Base-by-base conservation (phyloP, 2,797 vertebrate genomes). In the Chlorospingus flavigularis region DNA sequence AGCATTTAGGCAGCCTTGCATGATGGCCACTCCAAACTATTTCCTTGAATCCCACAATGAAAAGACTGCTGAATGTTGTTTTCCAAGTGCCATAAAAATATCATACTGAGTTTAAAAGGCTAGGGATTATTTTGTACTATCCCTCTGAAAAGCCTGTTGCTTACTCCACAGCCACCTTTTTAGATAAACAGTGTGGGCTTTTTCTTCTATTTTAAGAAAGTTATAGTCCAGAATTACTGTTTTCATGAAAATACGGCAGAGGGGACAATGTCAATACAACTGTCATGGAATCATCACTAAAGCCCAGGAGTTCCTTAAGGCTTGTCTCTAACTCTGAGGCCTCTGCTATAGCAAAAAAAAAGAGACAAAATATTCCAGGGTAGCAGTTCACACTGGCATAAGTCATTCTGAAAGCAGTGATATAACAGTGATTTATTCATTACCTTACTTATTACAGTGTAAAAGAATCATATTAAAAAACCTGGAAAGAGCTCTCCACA, bases 401-500 rank as follows among this genome's bases (percentile, higher is more conserved):
- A 85, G 71, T 71, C 35, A 74, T 61, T 77, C 57, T 76, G 68
- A 77, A 93, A 73, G 68, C 72, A 95, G 43, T 43, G 35, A 80
- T 86, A 58, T 6, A 82, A 71, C 61, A 86, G 82, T 54, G 65
- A 94, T 86, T 91, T 90, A 87, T 90, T 61, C 80, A 73, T 60
- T 88, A 96, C 77, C 74, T 93, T 94, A 85, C 60, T 82, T 92
- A 87, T 87, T 82, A 82, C 57, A 87, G 57, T 63, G 17, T 53
- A 86, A 75, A 90, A 94, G 50, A 88, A 81, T 9, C 33, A 26
- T 25, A 80, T 10, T 51, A 86, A 79, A 94, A 90, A 82, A 35
- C 88, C 76, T 81, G 79, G 71, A 71, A 95, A 76, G 58, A 84
- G 19, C 43, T 92, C 40, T 90, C 51, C 60, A 70, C 58, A 95